Conservation (phyloP, 2,797 vertebrate genomes). For the Pantherophis alleghaniensis region DNA sequence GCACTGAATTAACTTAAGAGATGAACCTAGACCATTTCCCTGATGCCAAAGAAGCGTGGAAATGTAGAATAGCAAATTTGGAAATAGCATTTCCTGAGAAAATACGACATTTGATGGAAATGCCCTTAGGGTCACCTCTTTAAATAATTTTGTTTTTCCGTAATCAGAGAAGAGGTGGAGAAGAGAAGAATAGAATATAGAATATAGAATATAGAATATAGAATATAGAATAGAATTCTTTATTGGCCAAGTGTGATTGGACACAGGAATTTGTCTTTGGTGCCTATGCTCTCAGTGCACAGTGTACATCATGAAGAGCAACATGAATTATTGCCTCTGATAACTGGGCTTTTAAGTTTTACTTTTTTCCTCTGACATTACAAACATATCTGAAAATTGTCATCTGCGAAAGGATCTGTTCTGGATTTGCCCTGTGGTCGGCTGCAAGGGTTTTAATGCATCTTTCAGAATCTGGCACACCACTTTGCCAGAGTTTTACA, state of each 20-base stretch:
- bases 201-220: too few relatives aligned
- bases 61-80: neutral
- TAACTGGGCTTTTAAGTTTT: too few relatives aligned
- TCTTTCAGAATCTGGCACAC: neutral
- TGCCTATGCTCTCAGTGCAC: too few relatives aligned
- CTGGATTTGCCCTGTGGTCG: neutral
- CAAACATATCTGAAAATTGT: neutral
- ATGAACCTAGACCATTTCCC: neutral
- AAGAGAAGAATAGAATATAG: too few relatives aligned
- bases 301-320: neutral
- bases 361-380: neutral
- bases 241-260: too few relatives aligned
- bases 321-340: neutral
- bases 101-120: neutral
- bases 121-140: neutral
- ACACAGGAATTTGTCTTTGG: too few relatives aligned
- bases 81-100: neutral
- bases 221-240: too few relatives aligned
- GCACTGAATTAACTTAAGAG: neutral
- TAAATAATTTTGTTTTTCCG: neutral
- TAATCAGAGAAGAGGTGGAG: neutral
- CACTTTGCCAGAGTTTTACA: conserved; percentile 4
- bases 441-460: neutral
- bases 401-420: neutral
- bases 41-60: neutral